phyloP scores from a whole-genome alignment of 2,888 invertebrate genomes.

The Lasioglossum oenotherae region DNA sequence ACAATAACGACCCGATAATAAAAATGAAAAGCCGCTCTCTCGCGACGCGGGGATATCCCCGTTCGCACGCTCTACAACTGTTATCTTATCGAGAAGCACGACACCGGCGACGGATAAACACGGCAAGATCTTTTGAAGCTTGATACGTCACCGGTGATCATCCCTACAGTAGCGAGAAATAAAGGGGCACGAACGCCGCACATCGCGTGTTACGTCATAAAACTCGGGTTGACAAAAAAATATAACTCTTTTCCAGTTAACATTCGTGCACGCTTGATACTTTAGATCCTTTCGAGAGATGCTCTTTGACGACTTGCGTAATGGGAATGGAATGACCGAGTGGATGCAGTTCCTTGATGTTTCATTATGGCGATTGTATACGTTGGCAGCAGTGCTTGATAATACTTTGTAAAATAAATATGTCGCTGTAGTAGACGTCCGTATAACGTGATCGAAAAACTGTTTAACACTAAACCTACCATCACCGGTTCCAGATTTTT shows the following conservation, averaged over 20 bases:
- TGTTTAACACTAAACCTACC: no score
- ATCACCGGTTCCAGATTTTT: no score
- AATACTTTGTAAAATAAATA: background rate
- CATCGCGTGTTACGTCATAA: background rate
- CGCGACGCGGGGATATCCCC: slow-evolving; percentile 1
- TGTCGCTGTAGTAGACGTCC: no score
- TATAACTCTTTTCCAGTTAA: background rate
- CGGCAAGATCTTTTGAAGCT: slow-evolving; percentile 1
- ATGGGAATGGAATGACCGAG: background rate
- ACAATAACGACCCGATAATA: slow-evolving; percentile 61
- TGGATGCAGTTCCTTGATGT: background rate
- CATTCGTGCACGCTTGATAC: background rate
- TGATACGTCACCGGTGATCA: slow-evolving; percentile 12
- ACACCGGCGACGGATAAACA: slow-evolving; percentile 7
- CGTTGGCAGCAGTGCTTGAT: background rate
- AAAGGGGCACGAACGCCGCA: background rate
- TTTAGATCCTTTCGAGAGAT: background rate
- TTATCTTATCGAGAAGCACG: slow-evolving; percentile 17
- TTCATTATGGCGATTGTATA: background rate
- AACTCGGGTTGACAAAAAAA: background rate
- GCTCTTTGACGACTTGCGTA: background rate
- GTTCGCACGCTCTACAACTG: background rate
- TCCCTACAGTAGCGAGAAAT: background rate
- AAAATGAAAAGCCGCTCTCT: slow-evolving; percentile 55
- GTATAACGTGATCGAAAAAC: no score